Percentiles rank a stretch among this genome's conserved stretches.
phyloP scores from a whole-genome alignment of 92 coral and sea anemone species.

The Epizoanthus fatuus region DNA sequence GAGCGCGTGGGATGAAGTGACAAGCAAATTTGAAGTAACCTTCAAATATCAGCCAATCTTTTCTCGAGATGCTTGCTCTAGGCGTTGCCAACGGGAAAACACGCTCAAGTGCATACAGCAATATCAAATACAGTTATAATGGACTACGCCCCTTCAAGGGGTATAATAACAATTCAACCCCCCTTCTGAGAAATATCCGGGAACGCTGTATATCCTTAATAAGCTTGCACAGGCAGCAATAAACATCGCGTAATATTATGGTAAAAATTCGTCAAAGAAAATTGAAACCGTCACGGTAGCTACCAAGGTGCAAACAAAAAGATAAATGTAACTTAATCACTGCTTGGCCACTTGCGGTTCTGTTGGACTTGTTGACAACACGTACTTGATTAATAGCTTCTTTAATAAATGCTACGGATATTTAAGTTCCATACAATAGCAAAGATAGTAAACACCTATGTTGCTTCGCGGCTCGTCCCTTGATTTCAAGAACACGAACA shows the following conservation, averaged over 20 bases:
- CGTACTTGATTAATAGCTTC: neutral
- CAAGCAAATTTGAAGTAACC: slow-evolving; percentile 30
- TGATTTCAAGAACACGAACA: neutral
- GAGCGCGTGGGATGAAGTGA: slow-evolving; percentile 34
- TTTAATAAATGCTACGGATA: neutral
- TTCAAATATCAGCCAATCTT: neutral
- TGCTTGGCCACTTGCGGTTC: slow-evolving; percentile 11
- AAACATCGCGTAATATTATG: neutral
- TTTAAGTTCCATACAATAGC: neutral
- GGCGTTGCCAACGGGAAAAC: slow-evolving; percentile 24
- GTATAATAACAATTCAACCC: no score
- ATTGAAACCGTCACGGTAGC: neutral
- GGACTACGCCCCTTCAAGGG: no score
- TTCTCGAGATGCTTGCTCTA: slow-evolving; percentile 5
- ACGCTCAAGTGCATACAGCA: neutral
- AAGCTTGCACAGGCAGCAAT: neutral
- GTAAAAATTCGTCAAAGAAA: neutral
- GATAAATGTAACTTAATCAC: neutral
- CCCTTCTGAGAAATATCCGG: neutral
- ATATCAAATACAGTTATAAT: neutral
- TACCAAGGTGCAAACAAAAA: slow-evolving; percentile 2
- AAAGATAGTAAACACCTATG: neutral
- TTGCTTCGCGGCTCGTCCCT: neutral
- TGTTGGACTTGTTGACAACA: slow-evolving; percentile 19
- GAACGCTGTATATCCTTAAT: neutral